Percentiles rank a stretch among this genome's conserved stretches.
These are phyloP conservation scores for Aplodontia rufa DNA, from an alignment of 2,113 vertebrate species.

Conservation along the genomic window DNA sequence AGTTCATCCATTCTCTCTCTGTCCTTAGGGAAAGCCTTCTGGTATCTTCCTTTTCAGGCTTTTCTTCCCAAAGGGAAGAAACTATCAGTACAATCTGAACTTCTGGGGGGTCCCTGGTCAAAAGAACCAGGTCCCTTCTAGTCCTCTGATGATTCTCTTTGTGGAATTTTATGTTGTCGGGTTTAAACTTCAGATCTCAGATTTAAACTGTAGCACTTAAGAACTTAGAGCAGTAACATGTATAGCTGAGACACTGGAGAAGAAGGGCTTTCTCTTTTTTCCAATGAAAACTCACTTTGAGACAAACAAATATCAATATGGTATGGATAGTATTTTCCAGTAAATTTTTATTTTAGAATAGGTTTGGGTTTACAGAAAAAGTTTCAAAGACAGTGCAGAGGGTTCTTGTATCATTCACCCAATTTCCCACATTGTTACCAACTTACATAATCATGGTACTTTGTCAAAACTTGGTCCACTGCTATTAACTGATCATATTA, in stretches of 20 bases:
- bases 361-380: background rate
- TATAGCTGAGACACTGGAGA: background rate
- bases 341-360: background rate
- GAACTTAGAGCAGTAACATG: background rate
- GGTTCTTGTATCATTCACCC: background rate
- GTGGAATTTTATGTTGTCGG: background rate
- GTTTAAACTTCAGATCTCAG: too few species aligned
- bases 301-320: background rate
- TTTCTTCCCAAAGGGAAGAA: background rate
- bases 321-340: background rate
- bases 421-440: background rate
- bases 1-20: background rate
- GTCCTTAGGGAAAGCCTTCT: background rate
- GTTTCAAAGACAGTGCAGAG: background rate
- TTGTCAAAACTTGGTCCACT: background rate
- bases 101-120: background rate
- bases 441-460: background rate
- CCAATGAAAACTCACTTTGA: background rate
- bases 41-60: background rate
- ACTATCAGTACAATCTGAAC: background rate
- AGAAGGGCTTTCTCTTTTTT: background rate
- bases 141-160: background rate
- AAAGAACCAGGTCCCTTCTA: background rate
- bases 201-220: background rate
- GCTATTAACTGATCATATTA: background rate